A percentile compares a stretch with the other conserved stretches of the same genome.
Evolutionary conservation across 1,140 invertebrate species (phyloP).

Genomic region (Diachasma alloeum): DNA sequence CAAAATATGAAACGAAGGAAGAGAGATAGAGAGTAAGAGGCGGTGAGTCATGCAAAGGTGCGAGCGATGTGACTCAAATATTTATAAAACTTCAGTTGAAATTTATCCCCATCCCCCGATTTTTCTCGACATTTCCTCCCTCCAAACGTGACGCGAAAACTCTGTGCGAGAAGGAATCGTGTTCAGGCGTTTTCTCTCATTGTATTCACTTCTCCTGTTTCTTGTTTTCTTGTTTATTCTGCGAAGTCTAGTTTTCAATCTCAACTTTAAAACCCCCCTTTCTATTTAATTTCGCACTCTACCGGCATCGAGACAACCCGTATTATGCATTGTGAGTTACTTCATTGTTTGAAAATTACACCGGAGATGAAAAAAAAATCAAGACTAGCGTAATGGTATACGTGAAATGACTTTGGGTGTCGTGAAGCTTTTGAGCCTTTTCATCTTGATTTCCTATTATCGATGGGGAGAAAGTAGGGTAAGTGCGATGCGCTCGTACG

Average conservation of each 20-base stretch:
- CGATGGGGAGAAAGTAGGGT: conserved; percentile 31
- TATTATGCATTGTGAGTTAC: background rate
- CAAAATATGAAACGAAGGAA: background rate
- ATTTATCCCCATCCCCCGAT: background rate
- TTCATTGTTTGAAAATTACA: background rate
- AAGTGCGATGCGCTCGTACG: conserved; percentile 33
- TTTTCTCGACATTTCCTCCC: background rate
- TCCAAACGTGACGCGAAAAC: background rate
- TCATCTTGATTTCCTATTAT: conserved; percentile 26
- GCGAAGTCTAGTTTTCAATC: background rate
- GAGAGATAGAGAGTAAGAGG: background rate
- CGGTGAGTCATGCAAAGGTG: background rate
- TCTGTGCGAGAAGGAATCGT: background rate
- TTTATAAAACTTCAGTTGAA: background rate
- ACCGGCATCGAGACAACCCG: background rate
- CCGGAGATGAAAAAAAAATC: background rate
- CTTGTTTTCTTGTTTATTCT: background rate
- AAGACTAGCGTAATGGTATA: background rate
- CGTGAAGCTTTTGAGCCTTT: background rate
- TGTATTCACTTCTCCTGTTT: background rate
- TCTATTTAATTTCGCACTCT: background rate
- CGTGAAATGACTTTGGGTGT: background rate
- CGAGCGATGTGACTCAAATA: background rate
- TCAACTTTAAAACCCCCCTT: background rate
- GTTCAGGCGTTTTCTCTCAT: background rate